Evolutionary conservation across 1,140 invertebrate species (phyloP).

Genomic region (Nilaparvata lugens): DNA sequence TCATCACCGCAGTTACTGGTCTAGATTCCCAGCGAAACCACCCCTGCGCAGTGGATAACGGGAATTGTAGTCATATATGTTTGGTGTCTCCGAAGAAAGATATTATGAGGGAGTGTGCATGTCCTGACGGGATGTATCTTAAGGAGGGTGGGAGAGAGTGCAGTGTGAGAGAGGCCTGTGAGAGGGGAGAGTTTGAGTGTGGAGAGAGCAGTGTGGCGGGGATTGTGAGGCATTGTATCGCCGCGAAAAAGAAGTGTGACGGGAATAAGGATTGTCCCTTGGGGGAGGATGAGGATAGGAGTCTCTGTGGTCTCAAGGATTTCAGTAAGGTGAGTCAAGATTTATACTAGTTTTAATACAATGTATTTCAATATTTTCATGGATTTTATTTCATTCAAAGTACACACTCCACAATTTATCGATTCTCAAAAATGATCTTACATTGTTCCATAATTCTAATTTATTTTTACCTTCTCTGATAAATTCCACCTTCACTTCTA

Average conservation of each 20-base stretch:
- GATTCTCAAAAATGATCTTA: no score
- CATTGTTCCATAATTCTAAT: no score
- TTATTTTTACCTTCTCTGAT: no score
- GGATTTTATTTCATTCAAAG: no score
- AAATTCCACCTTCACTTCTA: no score
- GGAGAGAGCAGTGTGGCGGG: slow-evolving; percentile 13
- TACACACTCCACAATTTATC: no score
- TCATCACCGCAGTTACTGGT: slow-evolving; percentile 26
- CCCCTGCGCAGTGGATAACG: slow-evolving; percentile 50
- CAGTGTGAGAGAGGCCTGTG: slow-evolving; percentile 21
- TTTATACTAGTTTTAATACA: no score
- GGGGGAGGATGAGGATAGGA: slow-evolving; percentile 46
- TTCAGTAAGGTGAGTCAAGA: no score
- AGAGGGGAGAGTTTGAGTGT: slow-evolving; percentile 25
- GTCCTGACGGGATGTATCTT: slow-evolving; percentile 46
- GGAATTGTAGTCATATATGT: slow-evolving; percentile 66
- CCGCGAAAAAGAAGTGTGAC: slow-evolving; percentile 39
- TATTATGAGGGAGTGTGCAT: slow-evolving; percentile 41
- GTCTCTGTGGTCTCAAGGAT: slow-evolving; percentile 26
- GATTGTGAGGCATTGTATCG: slow-evolving; percentile 25
- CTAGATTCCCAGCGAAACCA: slow-evolving; percentile 37
- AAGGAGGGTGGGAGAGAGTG: slow-evolving; percentile 43
- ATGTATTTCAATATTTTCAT: no score
- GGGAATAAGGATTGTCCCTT: slow-evolving; percentile 46
- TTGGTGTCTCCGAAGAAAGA: slow-evolving; percentile 35